A percentile compares a stretch with the other conserved stretches of the same genome.
These are phyloP conservation scores for Crypturellus tataupa DNA, from an alignment of 2,797 vertebrate genomes.

Conservation along the genomic window DNA sequence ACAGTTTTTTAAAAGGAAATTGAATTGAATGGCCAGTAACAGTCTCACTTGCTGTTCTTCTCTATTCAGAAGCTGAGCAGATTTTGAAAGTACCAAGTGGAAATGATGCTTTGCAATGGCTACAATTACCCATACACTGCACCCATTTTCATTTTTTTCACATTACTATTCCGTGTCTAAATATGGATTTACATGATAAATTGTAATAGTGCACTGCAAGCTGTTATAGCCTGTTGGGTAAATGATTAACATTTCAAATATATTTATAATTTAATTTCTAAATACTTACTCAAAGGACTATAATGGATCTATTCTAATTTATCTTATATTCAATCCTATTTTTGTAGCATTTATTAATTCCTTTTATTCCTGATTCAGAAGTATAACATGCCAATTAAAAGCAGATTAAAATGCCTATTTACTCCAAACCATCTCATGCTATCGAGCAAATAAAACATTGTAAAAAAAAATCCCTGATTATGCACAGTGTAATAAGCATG, in stretches of 20 bases:
- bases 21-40: not conserved
- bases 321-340: constrained; percentile 61
- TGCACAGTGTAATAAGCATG: constrained; percentile 44
- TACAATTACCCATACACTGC: not conserved
- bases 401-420: constrained; percentile 71
- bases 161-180: constrained; percentile 30
- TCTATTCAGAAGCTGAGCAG: not conserved
- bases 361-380: constrained; percentile 67
- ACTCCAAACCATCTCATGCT: constrained; percentile 48
- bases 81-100: not conserved
- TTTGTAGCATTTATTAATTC: constrained; percentile 72
- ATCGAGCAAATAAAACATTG: constrained; percentile 69
- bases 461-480: constrained; percentile 73
- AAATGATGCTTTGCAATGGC: not conserved
- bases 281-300: constrained; percentile 61
- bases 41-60: not conserved
- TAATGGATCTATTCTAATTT: constrained; percentile 62
- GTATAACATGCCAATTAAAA: constrained; percentile 67
- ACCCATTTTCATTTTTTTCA: not conserved
- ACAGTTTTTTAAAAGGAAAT: not conserved
- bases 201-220: constrained; percentile 30
- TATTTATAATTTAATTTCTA: constrained; percentile 74
- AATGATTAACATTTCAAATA: constrained; percentile 71
- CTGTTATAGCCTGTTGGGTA: constrained; percentile 55
- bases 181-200: constrained; percentile 56